These are phyloP conservation scores for Pangasius djambal DNA, from an alignment of 2,797 vertebrate species.

Conservation along the genomic window DNA sequence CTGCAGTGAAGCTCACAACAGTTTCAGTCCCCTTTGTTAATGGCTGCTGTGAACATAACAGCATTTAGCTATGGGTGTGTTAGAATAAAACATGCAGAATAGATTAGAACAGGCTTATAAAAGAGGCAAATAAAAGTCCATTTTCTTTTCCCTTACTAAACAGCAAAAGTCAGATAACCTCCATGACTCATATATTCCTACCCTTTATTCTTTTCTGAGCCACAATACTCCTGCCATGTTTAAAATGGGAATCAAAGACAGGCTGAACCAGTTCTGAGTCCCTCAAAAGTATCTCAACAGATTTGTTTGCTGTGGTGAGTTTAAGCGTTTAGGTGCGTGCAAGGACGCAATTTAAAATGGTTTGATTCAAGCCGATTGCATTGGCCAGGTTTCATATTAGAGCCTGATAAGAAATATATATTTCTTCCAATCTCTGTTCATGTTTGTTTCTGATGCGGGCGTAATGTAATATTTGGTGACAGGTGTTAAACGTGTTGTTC, in stretches of 20 bases:
- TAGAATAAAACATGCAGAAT: not conserved
- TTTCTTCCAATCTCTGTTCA: not conserved
- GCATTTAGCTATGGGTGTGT: not conserved
- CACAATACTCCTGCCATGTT: not conserved
- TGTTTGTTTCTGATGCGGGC: conserved; percentile 22
- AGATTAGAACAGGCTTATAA: not conserved
- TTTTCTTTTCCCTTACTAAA: not conserved
- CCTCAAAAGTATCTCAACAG: not conserved
- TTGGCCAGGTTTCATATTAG: conserved; percentile 16
- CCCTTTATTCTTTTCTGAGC: not conserved
- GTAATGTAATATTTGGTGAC: conserved; percentile 49
- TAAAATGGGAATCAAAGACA: not conserved
- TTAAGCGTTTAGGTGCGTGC: not conserved
- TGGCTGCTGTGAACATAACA: not conserved
- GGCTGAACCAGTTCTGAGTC: not conserved
- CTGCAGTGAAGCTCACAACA: not conserved
- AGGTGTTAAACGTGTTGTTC: conserved; percentile 58
- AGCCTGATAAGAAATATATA: conserved; percentile 3
- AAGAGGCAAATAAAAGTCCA: not conserved
- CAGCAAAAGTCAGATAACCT: not conserved
- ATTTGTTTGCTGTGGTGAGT: not conserved
- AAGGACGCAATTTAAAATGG: not conserved
- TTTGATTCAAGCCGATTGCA: conserved; percentile 8
- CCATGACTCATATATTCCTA: not conserved
- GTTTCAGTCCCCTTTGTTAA: not conserved